These are phyloP conservation scores for Falco columbarius DNA, from an alignment of 2,797 vertebrate species.

Conservation along the genomic window DNA sequence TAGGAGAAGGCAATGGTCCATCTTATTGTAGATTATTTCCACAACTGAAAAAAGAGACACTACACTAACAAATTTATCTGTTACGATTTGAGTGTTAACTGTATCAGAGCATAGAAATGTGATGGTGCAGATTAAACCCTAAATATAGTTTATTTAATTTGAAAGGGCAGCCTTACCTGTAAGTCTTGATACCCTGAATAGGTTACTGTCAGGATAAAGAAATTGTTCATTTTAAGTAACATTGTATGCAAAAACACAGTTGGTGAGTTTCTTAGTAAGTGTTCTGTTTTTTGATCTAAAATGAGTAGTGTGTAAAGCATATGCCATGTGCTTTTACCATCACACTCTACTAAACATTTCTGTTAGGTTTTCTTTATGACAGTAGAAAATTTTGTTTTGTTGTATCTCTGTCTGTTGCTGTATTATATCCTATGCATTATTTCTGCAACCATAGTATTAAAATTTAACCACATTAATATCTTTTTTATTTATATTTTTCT, in stretches of 20 bases:
- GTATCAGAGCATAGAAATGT: background rate
- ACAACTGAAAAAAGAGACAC: background rate
- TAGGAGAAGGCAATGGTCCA: background rate
- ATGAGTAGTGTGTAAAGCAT: background rate
- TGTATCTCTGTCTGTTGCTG: background rate
- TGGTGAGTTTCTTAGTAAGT: background rate
- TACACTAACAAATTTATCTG: slow-evolving; percentile 9
- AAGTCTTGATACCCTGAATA: background rate
- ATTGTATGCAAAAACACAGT: background rate
- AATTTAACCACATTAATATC: background rate
- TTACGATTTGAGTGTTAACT: slow-evolving; percentile 13
- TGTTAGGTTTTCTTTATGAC: background rate
- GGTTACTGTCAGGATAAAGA: background rate
- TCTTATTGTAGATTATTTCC: slow-evolving; percentile 22
- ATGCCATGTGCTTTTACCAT: background rate
- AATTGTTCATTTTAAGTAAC: slow-evolving; percentile 2
- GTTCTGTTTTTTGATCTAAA: background rate
- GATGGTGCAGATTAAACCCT: background rate
- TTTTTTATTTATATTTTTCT: background rate
- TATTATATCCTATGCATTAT: background rate
- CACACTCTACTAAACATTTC: background rate
- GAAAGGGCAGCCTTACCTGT: background rate
- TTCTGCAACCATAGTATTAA: background rate
- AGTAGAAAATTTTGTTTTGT: background rate
- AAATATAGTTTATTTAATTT: background rate